A percentile compares a stretch with the other conserved stretches of the same genome.
These are phyloP conservation scores for Diabrotica undecimpunctata DNA, from an alignment of 1,140 invertebrate species.

Conservation along the genomic window DNA sequence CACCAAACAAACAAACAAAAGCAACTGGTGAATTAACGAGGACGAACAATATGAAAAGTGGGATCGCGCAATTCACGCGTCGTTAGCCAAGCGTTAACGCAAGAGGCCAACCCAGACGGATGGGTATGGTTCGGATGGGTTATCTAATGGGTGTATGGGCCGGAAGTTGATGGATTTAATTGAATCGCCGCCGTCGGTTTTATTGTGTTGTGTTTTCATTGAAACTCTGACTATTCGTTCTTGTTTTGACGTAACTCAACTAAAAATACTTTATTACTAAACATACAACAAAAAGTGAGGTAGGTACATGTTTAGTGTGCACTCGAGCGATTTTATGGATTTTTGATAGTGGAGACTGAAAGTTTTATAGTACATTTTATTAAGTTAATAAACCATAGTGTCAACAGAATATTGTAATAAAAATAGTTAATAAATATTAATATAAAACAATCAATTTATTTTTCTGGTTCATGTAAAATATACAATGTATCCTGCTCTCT, in stretches of 20 bases:
- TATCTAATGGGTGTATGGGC: constrained; percentile 10
- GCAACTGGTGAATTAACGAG: background rate
- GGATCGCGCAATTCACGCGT: constrained; percentile 31
- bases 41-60: constrained; percentile 16
- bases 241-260: constrained; percentile 7
- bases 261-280: constrained; percentile 4
- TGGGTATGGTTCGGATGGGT: constrained; percentile 1
- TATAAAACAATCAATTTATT: too few species aligned
- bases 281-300: too few species aligned
- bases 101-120: constrained; percentile 22
- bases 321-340: too few species aligned
- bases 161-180: constrained; percentile 23
- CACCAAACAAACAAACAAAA: background rate
- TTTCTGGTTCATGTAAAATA: too few species aligned
- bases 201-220: constrained; percentile 6
- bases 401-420: too few species aligned
- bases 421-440: too few species aligned
- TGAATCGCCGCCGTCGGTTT: constrained; percentile 6
- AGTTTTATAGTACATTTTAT: too few species aligned
- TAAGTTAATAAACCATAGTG: too few species aligned
- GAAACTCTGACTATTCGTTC: background rate
- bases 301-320: too few species aligned
- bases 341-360: too few species aligned
- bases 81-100: constrained; percentile 24
- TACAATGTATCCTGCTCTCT: too few species aligned